phyloP scores from a whole-genome alignment of 2,113 vertebrate genomes.

The Rhinolophus ferrumequinum region DNA sequence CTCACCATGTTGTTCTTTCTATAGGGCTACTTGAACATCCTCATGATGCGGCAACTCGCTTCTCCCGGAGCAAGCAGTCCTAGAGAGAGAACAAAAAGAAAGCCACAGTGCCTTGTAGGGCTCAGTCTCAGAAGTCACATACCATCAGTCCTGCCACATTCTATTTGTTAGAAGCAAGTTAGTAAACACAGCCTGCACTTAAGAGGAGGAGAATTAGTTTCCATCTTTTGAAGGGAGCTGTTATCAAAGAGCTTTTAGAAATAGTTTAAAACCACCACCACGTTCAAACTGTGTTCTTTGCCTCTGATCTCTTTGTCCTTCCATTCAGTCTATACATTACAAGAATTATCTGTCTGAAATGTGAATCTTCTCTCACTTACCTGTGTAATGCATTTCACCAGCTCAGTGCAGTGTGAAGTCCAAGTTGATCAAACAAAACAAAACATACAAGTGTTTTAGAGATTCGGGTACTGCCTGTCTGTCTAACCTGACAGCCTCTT shows the following conservation, averaged over 20 bases:
- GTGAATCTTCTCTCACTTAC: background rate
- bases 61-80: background rate
- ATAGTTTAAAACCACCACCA: background rate
- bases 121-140: background rate
- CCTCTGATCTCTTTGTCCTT: conserved; percentile 5
- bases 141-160: background rate
- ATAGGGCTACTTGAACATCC: background rate
- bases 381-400: background rate
- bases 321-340: background rate
- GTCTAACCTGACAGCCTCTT: background rate
- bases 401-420: background rate
- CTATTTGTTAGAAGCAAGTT: background rate
- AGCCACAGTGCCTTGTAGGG: background rate
- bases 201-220: background rate
- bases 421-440: conserved; percentile 14
- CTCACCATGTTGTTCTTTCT: background rate
- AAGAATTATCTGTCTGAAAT: conserved; percentile 5
- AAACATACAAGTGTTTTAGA: background rate
- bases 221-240: background rate
- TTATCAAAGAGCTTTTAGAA: background rate
- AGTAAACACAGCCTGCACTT: background rate
- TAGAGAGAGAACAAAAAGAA: background rate
- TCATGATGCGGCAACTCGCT: background rate
- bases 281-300: conserved; percentile 7
- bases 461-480: background rate